Base-by-base conservation (phyloP, 2,888 invertebrate species). In the Harpagoxenus sublaevis region DNA sequence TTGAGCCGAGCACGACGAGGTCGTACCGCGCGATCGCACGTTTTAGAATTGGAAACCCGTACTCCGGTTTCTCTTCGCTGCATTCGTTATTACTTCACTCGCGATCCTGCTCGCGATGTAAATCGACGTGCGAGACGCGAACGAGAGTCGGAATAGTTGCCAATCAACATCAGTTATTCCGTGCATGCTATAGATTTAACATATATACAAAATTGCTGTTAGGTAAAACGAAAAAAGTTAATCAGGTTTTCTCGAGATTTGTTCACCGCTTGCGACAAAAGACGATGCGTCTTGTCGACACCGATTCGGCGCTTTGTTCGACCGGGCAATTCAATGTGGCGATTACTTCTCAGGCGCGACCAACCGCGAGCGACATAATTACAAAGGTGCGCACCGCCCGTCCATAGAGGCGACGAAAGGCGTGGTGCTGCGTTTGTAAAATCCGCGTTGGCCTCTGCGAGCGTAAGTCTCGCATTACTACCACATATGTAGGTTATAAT, bases 401-500 rank as follows among this genome's bases (percentile, higher is more conserved):
- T 79, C 68, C 65, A 31, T 84, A 68, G 84, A 85, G 77, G 83
- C 74, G 74, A 87, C 78, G 81, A 86, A 87, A 89, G 89, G 89
- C 90, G 89, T 88, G 89, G 88, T 86, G 63, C 55, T 66, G 83
- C 74, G 77, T 84, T 85, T 78, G 84, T 78, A 84, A 90, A 90
- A 88, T 84, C 28, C 48, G 88, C 48, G 89, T 63, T 71, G 79
- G 82, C 62, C 82, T 62, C 63, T n/a, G 39, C 83, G 53, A 63
- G 65, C 81, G 85, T 86, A 77, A 88, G 84, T 79, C 85, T 79
- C 85, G 85, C 87, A 88, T 90, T 91, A 83, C 85, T 75, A 66
- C 85, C 83, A 68, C 90, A 81, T 90, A 93, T 93, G 91, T 93
- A 92, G 93, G 93, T 92, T 93, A 94, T 93, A 94, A 93, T 92